Conservation (phyloP, 2,113 vertebrate genomes). For the Perca flavescens region DNA sequence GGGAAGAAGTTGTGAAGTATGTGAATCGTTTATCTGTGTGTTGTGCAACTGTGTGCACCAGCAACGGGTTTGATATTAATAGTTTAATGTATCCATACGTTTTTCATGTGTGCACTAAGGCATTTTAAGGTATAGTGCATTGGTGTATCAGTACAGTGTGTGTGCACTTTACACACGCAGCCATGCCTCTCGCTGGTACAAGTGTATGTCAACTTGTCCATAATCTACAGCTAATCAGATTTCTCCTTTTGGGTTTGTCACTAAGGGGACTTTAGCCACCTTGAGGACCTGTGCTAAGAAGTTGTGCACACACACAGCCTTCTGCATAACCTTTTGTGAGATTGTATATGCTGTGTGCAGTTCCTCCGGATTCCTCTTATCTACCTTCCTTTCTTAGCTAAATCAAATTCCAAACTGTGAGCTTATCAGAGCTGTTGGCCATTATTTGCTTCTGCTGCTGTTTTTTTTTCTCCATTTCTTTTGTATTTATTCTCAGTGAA, state of each 20-base stretch:
- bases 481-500: conserved; percentile 46
- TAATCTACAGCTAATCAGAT: conserved; percentile 60
- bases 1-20: not conserved
- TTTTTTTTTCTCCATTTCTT: conserved; percentile 1
- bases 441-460: conserved; percentile 4
- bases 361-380: conserved; percentile 33
- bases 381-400: conserved; percentile 12
- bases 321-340: conserved; percentile 35
- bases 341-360: conserved; percentile 8
- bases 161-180: conserved; percentile 26
- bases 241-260: conserved; percentile 28
- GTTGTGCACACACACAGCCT: conserved; percentile 15
- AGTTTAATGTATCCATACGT: not conserved
- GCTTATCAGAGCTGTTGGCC: conserved; percentile 33
- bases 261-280: conserved; percentile 42
- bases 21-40: not conserved
- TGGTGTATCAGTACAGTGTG: not conserved
- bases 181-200: conserved; percentile 26
- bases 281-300: conserved; percentile 2
- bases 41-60: not conserved
- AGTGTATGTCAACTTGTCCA: conserved; percentile 26
- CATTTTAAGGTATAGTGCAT: not conserved
- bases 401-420: conserved; percentile 37
- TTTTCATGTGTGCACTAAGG: not conserved
- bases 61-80: not conserved